Conservation (phyloP, 2,797 vertebrate species). For the Nyctibius grandis region DNA sequence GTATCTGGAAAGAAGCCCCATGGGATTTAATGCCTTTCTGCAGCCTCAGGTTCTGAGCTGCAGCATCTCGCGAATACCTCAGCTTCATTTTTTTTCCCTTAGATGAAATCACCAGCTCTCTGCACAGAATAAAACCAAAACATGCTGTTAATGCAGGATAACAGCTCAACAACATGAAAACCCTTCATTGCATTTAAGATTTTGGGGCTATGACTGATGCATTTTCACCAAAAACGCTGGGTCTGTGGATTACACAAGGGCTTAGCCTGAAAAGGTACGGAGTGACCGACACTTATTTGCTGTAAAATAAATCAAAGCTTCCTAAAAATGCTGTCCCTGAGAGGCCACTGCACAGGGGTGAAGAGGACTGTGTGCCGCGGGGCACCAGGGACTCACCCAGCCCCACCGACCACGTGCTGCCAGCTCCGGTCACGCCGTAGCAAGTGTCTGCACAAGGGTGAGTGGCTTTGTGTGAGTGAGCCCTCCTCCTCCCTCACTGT, state of each 20-base stretch:
- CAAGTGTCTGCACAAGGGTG: not conserved
- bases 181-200: not conserved
- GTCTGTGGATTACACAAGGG: not conserved
- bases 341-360: not conserved
- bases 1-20: no score
- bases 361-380: not conserved
- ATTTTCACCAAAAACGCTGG: not conserved
- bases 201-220: not conserved
- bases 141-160: not conserved
- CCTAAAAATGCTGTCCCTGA: not conserved
- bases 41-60: no score
- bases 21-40: no score
- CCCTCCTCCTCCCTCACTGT: not conserved
- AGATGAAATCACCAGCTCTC: no score
- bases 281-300: not conserved
- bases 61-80: no score
- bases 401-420: accelerated
- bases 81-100: no score
- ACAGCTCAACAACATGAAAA: not conserved
- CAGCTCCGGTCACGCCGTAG: accelerated
- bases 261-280: not conserved
- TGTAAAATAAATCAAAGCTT: not conserved
- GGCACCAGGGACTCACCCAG: not conserved
- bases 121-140: no score
- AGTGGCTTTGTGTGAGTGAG: not conserved